Base-by-base conservation (phyloP, 1,140 invertebrate genomes). In the Nasonia longicornis region DNA sequence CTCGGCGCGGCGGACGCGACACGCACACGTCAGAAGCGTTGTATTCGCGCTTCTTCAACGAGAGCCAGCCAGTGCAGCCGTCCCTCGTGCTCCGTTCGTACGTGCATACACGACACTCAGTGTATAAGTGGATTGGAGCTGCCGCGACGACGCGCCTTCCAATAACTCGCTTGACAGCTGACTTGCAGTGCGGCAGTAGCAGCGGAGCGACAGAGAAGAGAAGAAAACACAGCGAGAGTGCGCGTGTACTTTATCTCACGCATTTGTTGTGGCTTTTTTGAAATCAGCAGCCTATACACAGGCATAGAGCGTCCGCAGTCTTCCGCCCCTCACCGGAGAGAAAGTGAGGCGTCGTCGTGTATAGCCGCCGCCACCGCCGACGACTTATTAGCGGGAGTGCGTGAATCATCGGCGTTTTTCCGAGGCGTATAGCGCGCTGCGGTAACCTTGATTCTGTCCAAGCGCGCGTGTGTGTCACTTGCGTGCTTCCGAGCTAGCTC, bases 11-110 rank as follows among this genome's bases (percentile, higher is more conserved):
- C 26, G 35, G 14, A 20, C 67, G 31, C 67, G 38, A 35, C 29
- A 29, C 67, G 35, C 69, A 71, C 69, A 42, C 38, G 31, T 35
- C 31, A 42, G 38, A 11, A 42, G 52, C 52, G 20, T 58, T 58
- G 16, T 8, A 58, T n/a, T 58, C 52, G 52, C 52, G 52, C 52
- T 58, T 58, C 22, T 11, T 63, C 58, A 63, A n/a, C n/a, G 64
- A 29, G 29, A 31, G 64, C 64, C 64, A 31, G 64, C 26, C 64
- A 67, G 64, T 67, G 22, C 64, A 67, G 35, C 69, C 69, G 69
- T 71, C 69, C 69, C 69, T 71, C 35, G 69, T 71, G 69, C 35
- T n/a, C 69, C 52, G 52, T 58, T 2, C 35, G 69, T 42, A n/a
- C 69, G 35, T 22, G 20, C 66, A 35, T 20, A 71, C 31, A 31